phyloP scores from a whole-genome alignment of 2,888 invertebrate genomes.

The Xanthorhoe spadicearia region DNA sequence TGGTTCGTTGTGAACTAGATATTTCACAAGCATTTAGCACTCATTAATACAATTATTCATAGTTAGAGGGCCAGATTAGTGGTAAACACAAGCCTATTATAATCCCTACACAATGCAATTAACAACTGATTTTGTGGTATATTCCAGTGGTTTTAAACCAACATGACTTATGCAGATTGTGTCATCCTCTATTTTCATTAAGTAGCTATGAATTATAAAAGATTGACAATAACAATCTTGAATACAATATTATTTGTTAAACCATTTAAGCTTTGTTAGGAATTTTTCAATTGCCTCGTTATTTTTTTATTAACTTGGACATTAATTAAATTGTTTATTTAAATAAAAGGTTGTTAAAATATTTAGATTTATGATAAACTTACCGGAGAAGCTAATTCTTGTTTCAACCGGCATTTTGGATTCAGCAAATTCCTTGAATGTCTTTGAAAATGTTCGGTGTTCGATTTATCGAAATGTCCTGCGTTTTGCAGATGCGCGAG shows the following conservation, averaged over 20 bases:
- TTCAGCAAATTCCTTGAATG: conserved; percentile 35
- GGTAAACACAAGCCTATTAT: conserved; percentile 30
- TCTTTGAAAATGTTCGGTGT: conserved; percentile 40
- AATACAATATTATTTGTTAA: not conserved
- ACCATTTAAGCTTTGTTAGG: not conserved
- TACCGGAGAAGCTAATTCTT: conserved; percentile 81
- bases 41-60: conserved; percentile 47
- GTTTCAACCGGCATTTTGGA: conserved; percentile 79
- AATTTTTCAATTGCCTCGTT: conserved; percentile 8
- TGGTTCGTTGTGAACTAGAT: conserved; percentile 31
- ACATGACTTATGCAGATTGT: not conserved
- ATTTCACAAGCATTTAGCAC: conserved; percentile 49
- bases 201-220: not conserved
- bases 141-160: conserved; percentile 9
- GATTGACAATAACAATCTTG: not conserved
- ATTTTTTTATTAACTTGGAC: not conserved
- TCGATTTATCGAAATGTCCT: conserved; percentile 49
- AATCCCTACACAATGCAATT: conserved; percentile 16
- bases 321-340: not conserved
- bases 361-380: conserved; percentile 50
- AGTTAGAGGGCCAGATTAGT: conserved; percentile 37
- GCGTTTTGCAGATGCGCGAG: conserved; percentile 61
- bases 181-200: not conserved
- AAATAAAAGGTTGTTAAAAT: not conserved
- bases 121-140: conserved; percentile 1